Evolutionary conservation across 2,797 vertebrate genomes (phyloP).

Genomic region (Echiichthys vipera): DNA sequence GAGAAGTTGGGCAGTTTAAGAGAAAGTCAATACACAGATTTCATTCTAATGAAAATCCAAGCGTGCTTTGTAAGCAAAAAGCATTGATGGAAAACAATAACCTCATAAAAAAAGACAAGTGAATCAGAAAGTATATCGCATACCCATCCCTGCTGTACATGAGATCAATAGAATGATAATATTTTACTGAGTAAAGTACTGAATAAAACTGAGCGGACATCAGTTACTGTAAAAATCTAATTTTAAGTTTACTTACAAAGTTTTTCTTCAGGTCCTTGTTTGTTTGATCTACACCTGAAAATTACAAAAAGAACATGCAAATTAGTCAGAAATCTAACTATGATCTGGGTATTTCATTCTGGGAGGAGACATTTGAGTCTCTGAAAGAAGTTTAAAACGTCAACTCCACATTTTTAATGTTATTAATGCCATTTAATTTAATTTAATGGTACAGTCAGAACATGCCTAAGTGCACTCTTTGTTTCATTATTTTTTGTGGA

Average conservation of each 20-base stretch:
- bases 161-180: not conserved
- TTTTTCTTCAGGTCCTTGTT: constrained; percentile 76
- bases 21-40: constrained; percentile 53
- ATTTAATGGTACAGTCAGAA: constrained; percentile 26
- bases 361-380: constrained; percentile 3
- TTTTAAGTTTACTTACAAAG: constrained; percentile 73
- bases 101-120: not conserved
- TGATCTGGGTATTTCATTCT: not conserved
- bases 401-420: constrained; percentile 18
- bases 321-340: not conserved
- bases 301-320: not conserved
- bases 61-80: constrained; percentile 1
- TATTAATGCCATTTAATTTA: too few relatives aligned
- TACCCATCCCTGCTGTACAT: not conserved
- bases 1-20: constrained; percentile 12
- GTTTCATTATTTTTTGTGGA: constrained; percentile 43
- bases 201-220: constrained; percentile 5
- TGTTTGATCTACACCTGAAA: constrained; percentile 75
- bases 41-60: constrained; percentile 31
- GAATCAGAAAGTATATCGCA: not conserved
- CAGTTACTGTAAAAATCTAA: not conserved
- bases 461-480: constrained; percentile 47
- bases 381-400: constrained; percentile 20
- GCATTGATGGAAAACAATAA: not conserved
- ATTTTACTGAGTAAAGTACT: not conserved